Base-by-base conservation (phyloP, 2,797 vertebrate genomes). In the Tenualosa ilisha region DNA sequence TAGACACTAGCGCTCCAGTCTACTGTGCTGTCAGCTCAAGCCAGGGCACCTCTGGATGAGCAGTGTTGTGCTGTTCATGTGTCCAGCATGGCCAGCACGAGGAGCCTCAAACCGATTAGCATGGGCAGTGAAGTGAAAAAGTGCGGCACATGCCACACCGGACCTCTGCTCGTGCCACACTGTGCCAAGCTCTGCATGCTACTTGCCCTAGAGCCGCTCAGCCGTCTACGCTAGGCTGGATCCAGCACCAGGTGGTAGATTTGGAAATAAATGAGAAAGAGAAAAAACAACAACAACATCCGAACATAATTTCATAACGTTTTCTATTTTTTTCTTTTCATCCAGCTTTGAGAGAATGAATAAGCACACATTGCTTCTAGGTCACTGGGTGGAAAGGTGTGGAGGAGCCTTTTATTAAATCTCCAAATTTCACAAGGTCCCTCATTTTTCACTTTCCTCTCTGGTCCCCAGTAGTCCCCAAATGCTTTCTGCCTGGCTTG, bases 251-350 rank as follows among this genome's bases (percentile, higher is more conserved):
- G 72, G 72, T 79, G 72, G 72, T 79, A 1, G 1, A 79, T 79
- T 79, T 79, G 72, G 40, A 79, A 79, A 79, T 79, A 79, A 43
- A 79, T 46, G 40, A 79, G 17, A 79, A 79, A 46, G 40, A 37
- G 6, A 79, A 79, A 46, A 46, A 46, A 24, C 54, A 56, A 56
- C 54, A 56, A 56, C 54, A 46, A 79, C 37, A 46, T 22, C 72
- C 72, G 46, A 79, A 79, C 72, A 79, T 79, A 22, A 79, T 79
- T 79, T 79, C 72, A 79, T 79, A 79, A 79, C 65, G 40, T 79
- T 79, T 79, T 22, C 5, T 40, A 37, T 20, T 75, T 22, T 37
- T 46, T 46, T 43, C 15, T 46, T 20, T 46, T 79, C 40, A 20
- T 43, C 72, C 40, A 46, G 40, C 72, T 46, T 79, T 43, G 37